Evolutionary conservation across 2,797 vertebrate species (phyloP), one percentile per base, ranked within the genome.

Genomic region (Pseudochirops cupreus): DNA sequence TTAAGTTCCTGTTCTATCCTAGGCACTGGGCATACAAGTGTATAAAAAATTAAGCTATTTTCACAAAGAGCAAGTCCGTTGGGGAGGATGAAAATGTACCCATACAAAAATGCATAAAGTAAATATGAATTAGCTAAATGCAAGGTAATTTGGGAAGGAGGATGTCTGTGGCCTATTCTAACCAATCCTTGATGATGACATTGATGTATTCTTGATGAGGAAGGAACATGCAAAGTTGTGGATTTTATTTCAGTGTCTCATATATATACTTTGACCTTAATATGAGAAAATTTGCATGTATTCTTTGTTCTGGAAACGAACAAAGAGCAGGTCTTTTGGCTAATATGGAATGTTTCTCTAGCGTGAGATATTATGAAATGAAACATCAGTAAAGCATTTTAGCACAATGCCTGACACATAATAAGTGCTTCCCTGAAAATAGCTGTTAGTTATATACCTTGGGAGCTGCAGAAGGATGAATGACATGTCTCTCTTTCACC

Each of bases 271-370:
- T 59, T 87, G 92, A 57, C 46, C 52, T 90, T 90, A 74, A 13
- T 91, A 39, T 87, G 92, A 28, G 90, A 58, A 94, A 93, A 39
- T 14, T 29, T 89, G 6, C 33, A 18, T 56, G 29, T 94, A 67
- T 33, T 59, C 94, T 97, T 95, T 95, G 82, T 74, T 62, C 26
- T 94, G 58, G 92, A 91, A 96, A 95, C 2, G 12, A 90, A 58
- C 33, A 95, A 67, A 95, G 93, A 93, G 1, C 28, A 91, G 39
- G 39, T 95, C 50, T 89, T 96, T 93, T 91, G 67, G 58, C 53
- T 46, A 92, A 2, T 67, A 12, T 59, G 53, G 82, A 33, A 33
- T 59, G 74, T 91, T 96, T 95, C 90, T 96, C 1, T 96, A 93
- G 46, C 6, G 2, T 39, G 21, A 82, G 16, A 82, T 82, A 82